Conservation (phyloP, 2,797 vertebrate species). For the Novumbra hubbsi region DNA sequence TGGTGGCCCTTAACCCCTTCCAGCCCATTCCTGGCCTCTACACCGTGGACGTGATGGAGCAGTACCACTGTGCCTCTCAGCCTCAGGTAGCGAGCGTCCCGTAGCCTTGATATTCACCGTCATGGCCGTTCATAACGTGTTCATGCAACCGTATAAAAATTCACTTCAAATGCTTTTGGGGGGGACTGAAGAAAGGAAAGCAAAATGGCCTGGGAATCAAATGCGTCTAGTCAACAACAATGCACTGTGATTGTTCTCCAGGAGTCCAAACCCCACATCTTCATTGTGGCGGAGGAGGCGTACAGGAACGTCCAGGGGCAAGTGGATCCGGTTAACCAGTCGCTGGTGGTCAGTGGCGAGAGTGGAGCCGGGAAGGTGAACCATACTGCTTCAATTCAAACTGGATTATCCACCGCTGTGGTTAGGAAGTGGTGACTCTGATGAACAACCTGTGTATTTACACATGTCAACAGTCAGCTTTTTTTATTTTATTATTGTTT, state of each 20-base stretch:
- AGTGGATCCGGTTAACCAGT: slow-evolving; percentile 86
- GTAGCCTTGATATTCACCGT: not conserved
- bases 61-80: slow-evolving; percentile 83
- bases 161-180: not conserved
- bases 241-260: slow-evolving; percentile 41
- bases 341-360: slow-evolving; percentile 94
- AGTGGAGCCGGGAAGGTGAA: slow-evolving; percentile 96
- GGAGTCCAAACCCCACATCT: slow-evolving; percentile 91
- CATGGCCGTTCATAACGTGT: not conserved
- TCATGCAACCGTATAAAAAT: not conserved
- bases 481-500: no score
- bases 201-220: not conserved
- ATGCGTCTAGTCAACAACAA: slow-evolving; percentile 7
- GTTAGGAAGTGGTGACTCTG: not conserved
- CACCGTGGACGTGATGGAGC: slow-evolving; percentile 84
- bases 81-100: slow-evolving; percentile 78
- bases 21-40: slow-evolving; percentile 86
- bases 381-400: not conserved
- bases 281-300: slow-evolving; percentile 90
- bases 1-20: slow-evolving; percentile 96
- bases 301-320: slow-evolving; percentile 90
- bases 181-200: not conserved
- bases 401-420: not conserved
- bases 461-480: no score
- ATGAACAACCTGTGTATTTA: no score